Evolutionary conservation across 2,888 invertebrate species (phyloP), one percentile per base, ranked within the genome.

Genomic region (Hydrotaea cyrtoneurina): DNA sequence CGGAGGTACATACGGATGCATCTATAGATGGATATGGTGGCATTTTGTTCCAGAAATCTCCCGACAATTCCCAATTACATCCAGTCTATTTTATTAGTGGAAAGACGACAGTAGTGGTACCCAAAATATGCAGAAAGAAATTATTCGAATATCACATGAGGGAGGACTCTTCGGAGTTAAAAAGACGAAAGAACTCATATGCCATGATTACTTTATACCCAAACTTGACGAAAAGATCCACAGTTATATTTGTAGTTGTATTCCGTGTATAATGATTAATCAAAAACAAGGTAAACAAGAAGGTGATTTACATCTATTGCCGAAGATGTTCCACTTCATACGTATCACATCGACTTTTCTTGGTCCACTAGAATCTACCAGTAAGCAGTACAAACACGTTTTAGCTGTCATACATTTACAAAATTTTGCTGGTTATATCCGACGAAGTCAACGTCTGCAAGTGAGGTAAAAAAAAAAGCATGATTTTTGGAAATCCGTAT

Each of bases 351-450:
- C 13, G 71, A 81, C 46, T 76, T 72, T n/a, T 62, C 23, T 76
- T 13, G 81, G 91, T 5, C 81, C 81, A 7, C 17, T 80, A 5
- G 59, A 69, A 0, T 86, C 87, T 11, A 91, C 90, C 0, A 79
- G 62, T 15, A 86, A 85, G 53, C 39, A 85, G 1, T 87, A 87
- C 19, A 85, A 83, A 0, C 74, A 87, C 21, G 89, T 92, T 0
- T 87, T 92, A 0, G 92, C 39, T 39, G 39, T 39, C 13, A 92
- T 84, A 88, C 83, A 0, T 92, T 90, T 62, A 90, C 90, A 0
- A 92, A 91, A 74, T 91, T 91, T 86, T 87, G 86, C 0, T 91
- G 92, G 90, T 15, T 91, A 0, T 91, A 88, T 74, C 90, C 91
- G 0, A 88, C 88, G 0, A 91, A 90, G 74, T 85, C 85, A 2